These are phyloP conservation scores for Spatula clypeata DNA, from an alignment of 2,797 vertebrate genomes.

Conservation along the genomic window DNA sequence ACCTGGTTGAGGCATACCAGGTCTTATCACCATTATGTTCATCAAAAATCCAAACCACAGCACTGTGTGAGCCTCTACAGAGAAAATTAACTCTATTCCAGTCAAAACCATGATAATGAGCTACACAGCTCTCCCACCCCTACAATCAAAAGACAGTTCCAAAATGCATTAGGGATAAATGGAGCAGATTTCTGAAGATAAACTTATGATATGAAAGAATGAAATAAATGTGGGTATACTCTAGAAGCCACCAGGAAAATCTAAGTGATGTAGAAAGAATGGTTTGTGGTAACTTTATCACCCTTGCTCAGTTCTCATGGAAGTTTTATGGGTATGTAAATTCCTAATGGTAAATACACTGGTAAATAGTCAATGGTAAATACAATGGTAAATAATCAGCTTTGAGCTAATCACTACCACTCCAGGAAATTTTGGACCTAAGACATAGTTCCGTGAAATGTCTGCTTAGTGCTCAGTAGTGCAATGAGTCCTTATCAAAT, in stretches of 20 bases:
- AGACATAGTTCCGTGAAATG: not conserved
- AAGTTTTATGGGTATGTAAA: not conserved
- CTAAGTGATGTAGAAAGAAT: not conserved
- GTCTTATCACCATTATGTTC: not conserved
- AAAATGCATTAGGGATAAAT: not conserved
- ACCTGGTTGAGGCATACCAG: not conserved
- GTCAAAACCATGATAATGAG: no score
- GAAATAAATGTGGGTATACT: not conserved
- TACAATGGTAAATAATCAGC: not conserved
- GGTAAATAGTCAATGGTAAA: not conserved
- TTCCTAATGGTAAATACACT: not conserved
- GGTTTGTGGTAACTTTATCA: not conserved
- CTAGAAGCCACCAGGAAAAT: not conserved
- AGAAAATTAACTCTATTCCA: no score
- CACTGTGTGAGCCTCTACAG: no score
- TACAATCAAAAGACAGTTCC: constrained; percentile 1
- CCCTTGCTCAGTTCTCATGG: not conserved
- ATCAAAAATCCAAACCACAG: no score
- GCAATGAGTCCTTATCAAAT: not conserved
- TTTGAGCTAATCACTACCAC: not conserved
- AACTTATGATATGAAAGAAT: not conserved
- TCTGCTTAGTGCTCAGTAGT: not conserved
- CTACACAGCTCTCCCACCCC: not conserved
- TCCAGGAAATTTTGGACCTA: not conserved
- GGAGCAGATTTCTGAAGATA: constrained; percentile 18